phyloP scores from a whole-genome alignment of 2,888 invertebrate genomes.

The Drosophila lutescens region DNA sequence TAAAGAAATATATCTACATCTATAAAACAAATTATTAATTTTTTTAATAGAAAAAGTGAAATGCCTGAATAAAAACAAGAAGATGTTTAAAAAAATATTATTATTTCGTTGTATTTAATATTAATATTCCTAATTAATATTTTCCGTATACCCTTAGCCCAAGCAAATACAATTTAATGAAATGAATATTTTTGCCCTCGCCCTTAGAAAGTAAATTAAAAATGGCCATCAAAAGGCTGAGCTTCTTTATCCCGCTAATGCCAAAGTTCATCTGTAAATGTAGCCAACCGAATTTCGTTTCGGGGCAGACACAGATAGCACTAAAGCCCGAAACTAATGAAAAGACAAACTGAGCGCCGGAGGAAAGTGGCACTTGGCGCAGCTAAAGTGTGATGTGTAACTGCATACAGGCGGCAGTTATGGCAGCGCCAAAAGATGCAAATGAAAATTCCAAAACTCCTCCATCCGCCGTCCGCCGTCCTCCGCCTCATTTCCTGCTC shows the following conservation, averaged over 20 bases:
- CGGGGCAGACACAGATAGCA: conserved; percentile 17
- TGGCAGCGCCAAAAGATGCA: conserved; percentile 45
- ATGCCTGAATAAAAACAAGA: no score
- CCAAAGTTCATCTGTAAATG: neutral
- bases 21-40: no score
- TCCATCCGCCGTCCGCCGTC: no score
- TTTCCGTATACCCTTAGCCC: no score
- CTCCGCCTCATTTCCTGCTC: conserved; percentile 48
- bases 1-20: no score
- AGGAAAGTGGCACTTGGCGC: conserved; percentile 17
- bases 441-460: conserved; percentile 38
- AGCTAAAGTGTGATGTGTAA: conserved; percentile 57
- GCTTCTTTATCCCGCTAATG: neutral
- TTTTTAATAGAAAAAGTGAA: no score
- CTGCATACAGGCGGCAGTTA: conserved; percentile 49
- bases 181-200: neutral
- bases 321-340: conserved; percentile 32
- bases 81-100: no score
- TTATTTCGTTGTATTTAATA: no score
- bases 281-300: neutral
- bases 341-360: conserved; percentile 24
- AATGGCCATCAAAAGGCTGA: neutral
- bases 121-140: no score
- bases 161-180: neutral
- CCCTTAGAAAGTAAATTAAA: neutral